phyloP scores from a whole-genome alignment of 2,113 vertebrate genomes.

The Otocyon megalotis region DNA sequence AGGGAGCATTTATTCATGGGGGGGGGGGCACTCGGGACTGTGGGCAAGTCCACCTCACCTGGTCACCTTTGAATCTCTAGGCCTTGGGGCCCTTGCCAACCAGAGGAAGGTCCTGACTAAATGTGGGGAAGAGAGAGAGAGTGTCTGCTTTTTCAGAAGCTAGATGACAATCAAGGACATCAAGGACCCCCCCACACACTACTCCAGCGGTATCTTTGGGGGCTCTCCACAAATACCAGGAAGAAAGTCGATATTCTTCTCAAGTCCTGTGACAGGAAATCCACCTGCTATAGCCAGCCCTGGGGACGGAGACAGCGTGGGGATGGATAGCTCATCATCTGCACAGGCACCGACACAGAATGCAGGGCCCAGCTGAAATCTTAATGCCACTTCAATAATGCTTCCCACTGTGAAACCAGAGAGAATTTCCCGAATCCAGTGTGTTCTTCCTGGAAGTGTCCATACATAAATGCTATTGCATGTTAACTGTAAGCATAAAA shows the following conservation, averaged over 20 bases:
- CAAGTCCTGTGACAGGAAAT: neutral
- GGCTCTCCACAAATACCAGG: neutral
- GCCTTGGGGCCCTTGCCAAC: neutral
- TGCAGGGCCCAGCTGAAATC: neutral
- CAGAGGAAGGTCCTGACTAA: neutral
- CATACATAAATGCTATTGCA: neutral
- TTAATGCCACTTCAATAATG: neutral
- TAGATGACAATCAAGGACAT: neutral
- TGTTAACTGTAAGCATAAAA: neutral
- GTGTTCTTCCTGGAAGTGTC: neutral
- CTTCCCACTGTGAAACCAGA: neutral
- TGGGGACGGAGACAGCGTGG: fast-evolving
- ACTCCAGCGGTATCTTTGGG: no score
- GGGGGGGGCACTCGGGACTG: no score
- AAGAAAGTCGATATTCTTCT: neutral
- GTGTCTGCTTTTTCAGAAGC: neutral
- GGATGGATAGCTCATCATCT: neutral
- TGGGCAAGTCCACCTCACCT: no score
- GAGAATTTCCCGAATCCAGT: neutral
- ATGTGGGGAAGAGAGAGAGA: neutral
- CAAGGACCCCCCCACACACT: no score
- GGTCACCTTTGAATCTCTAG: neutral
- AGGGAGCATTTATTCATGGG: fast-evolving
- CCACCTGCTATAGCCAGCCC: neutral
- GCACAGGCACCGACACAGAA: neutral